Evolutionary conservation across 2,797 vertebrate species (phyloP).

Genomic region (Pseudochirops corinnae): DNA sequence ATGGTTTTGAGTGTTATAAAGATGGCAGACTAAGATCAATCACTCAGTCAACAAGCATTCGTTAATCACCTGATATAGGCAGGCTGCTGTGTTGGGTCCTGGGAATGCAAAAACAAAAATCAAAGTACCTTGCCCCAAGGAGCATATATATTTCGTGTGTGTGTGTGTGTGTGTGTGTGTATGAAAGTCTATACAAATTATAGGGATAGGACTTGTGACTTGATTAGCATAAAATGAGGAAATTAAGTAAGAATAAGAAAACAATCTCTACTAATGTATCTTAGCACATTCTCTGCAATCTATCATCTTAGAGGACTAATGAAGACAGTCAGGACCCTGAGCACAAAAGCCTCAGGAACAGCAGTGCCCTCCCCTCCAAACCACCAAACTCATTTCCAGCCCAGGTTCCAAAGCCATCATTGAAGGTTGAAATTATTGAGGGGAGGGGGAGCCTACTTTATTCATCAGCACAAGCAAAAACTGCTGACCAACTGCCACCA

Average conservation of each 20-base stretch:
- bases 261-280: not conserved
- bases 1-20: not conserved
- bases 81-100: not conserved
- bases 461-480: not conserved
- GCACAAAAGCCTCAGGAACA: not conserved
- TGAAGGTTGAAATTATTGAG: not conserved
- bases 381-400: not conserved
- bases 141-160: not conserved
- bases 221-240: not conserved
- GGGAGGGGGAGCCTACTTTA: not conserved
- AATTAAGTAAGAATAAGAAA: not conserved
- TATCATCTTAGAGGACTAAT: not conserved
- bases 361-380: not conserved
- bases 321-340: not conserved
- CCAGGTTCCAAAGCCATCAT: not conserved
- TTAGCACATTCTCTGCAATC: not conserved
- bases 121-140: not conserved
- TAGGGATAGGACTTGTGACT: not conserved
- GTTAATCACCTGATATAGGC: not conserved
- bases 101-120: not conserved
- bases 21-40: not conserved
- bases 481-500: not conserved
- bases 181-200: not conserved
- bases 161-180: not conserved
- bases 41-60: not conserved